phyloP scores from a whole-genome alignment of 2,797 vertebrate species.

The Rachycentron canadum region DNA sequence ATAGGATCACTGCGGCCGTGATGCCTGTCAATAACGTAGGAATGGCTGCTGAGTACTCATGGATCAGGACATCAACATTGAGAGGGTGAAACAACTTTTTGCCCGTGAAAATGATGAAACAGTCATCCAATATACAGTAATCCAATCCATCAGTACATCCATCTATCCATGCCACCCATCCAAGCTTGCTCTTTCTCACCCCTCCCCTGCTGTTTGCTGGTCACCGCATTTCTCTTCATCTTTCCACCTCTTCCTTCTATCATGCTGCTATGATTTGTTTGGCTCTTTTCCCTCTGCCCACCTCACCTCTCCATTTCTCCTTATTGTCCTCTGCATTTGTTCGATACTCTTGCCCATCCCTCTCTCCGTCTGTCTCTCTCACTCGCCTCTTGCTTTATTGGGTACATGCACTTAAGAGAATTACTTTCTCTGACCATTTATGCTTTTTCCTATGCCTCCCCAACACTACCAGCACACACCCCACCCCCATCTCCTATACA shows the following conservation, averaged over 20 bases:
- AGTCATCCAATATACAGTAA: constrained; percentile 28
- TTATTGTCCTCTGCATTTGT: constrained; percentile 17
- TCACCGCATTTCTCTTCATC: constrained; percentile 1
- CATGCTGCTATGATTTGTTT: constrained; percentile 11
- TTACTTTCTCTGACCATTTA: constrained; percentile 43
- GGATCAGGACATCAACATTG: no score
- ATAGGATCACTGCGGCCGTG: no score
- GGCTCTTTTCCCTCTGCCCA: background rate
- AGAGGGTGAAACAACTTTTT: background rate
- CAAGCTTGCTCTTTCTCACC: background rate
- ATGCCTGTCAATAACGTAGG: no score
- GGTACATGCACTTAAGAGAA: constrained; percentile 60
- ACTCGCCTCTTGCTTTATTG: constrained; percentile 69
- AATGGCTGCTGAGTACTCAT: no score
- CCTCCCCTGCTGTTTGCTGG: background rate
- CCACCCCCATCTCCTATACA: background rate
- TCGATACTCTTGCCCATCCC: constrained; percentile 9
- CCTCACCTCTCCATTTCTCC: constrained; percentile 6
- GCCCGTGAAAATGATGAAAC: constrained; percentile 32
- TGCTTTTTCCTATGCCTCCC: background rate
- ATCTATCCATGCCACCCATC: background rate
- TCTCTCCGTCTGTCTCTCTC: background rate
- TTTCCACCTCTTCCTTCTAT: constrained; percentile 1
- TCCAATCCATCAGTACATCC: constrained; percentile 20
- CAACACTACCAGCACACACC: background rate